Evolutionary conservation across 1,140 invertebrate genomes (phyloP).

Genomic region (Aphaenogaster ashmeadi): DNA sequence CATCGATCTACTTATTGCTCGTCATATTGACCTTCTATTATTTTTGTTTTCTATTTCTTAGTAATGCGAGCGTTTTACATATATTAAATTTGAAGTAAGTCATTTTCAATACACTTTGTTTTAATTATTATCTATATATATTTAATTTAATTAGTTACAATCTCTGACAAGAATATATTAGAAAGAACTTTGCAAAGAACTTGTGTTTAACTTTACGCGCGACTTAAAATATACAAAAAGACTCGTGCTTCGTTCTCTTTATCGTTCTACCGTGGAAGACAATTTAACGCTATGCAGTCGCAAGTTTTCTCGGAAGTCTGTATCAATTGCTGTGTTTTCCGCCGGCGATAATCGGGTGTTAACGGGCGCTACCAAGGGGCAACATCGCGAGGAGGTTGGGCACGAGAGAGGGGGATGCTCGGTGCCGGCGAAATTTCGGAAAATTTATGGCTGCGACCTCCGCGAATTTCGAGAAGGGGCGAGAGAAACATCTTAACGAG

Average conservation of each 20-base stretch:
- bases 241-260: background rate
- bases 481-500: constrained; percentile 82
- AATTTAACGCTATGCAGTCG: background rate
- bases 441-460: constrained; percentile 77
- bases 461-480: constrained; percentile 73
- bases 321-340: constrained; percentile 66
- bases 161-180: background rate
- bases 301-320: constrained; percentile 27
- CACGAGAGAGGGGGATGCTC: constrained; percentile 18
- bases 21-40: too few relatives aligned
- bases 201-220: constrained; percentile 1
- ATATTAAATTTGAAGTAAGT: too few relatives aligned
- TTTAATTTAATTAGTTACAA: background rate
- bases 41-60: too few relatives aligned
- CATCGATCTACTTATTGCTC: too few relatives aligned
- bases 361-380: constrained; percentile 37
- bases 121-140: background rate
- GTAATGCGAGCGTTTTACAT: too few relatives aligned
- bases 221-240: background rate
- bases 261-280: background rate
- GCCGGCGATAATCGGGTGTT: constrained; percentile 67
- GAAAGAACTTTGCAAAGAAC: background rate
- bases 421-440: constrained; percentile 72
- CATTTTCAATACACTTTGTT: background rate
- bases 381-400: background rate